Percentiles rank a stretch among this genome's conserved stretches.
These are phyloP conservation scores for Oxyscelio sp. DNA, from an alignment of 2,888 invertebrate species.

Conservation along the genomic window DNA sequence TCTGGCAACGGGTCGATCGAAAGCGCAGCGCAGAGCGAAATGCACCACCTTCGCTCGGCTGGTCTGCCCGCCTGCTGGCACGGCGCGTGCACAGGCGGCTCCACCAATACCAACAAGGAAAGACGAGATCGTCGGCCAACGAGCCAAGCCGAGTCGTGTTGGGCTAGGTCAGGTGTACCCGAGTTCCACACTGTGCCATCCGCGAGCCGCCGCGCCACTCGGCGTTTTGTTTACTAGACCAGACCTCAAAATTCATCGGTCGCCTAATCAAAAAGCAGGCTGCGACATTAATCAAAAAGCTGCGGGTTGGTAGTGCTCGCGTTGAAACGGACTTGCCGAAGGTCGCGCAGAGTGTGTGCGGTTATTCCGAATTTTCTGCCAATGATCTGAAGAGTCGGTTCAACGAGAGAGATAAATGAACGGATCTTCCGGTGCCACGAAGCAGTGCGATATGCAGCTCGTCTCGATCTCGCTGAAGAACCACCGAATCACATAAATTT, in stretches of 20 bases:
- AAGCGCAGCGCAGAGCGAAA: slow-evolving; percentile 88
- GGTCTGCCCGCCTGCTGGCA: slow-evolving; percentile 83
- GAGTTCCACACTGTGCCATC: slow-evolving; percentile 88
- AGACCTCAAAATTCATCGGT: neutral
- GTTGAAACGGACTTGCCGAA: neutral
- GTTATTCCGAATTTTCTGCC: slow-evolving; percentile 1
- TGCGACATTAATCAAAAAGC: neutral
- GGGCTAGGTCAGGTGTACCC: slow-evolving; percentile 88
- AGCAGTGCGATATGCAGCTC: slow-evolving; percentile 70
- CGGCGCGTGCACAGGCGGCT: slow-evolving; percentile 77
- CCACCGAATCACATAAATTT: slow-evolving; percentile 85
- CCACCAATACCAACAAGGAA: slow-evolving; percentile 84
- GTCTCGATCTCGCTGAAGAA: slow-evolving; percentile 84
- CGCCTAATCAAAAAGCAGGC: neutral
- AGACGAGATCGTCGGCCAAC: slow-evolving; percentile 80
- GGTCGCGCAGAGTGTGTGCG: neutral
- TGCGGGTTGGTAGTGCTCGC: neutral
- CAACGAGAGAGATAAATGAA: slow-evolving; percentile 66
- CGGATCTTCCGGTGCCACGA: neutral
- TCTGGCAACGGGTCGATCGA: slow-evolving; percentile 87
- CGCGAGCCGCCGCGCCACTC: slow-evolving; percentile 79
- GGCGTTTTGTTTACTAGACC: slow-evolving; percentile 73
- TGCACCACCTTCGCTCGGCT: slow-evolving; percentile 85
- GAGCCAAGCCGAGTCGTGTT: slow-evolving; percentile 87
- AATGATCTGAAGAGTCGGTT: slow-evolving; percentile 7